A percentile compares a stretch with the other conserved stretches of the same genome.
phyloP scores from a whole-genome alignment of 1,140 invertebrate species.

The Zaprionus camerounensis region DNA sequence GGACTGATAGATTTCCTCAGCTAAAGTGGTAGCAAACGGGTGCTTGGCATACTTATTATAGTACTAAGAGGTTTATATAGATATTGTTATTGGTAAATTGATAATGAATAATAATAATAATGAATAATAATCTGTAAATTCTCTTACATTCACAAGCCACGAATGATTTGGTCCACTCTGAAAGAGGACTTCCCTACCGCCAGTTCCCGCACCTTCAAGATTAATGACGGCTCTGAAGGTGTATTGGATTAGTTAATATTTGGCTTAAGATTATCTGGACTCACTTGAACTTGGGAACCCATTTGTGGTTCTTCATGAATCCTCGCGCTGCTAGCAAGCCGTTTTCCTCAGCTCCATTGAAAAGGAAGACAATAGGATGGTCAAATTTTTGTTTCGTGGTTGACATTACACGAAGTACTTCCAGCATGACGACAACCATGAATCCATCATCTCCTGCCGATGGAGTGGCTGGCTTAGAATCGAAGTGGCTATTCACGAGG shows the following conservation, averaged over 20 bases:
- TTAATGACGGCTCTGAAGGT: conserved; percentile 92
- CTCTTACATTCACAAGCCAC: conserved; percentile 91
- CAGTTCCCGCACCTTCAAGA: conserved; percentile 96
- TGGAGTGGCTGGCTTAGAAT: conserved; percentile 92
- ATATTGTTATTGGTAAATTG: conserved; percentile 75
- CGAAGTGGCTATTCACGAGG: conserved; percentile 97
- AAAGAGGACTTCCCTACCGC: conserved; percentile 96
- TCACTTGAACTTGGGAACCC: conserved; percentile 87
- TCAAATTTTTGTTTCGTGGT: conserved; percentile 46
- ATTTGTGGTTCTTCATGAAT: conserved; percentile 91
- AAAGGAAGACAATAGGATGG: conserved; percentile 89
- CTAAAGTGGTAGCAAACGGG: conserved; percentile 92
- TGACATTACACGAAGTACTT: conserved; percentile 87
- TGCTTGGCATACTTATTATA: conserved; percentile 92
- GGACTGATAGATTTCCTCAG: conserved; percentile 93
- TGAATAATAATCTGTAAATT: neutral
- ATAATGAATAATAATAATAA: too few relatives aligned
- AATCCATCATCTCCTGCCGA: conserved; percentile 90
- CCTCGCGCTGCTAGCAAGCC: conserved; percentile 88
- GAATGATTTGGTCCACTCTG: conserved; percentile 96
- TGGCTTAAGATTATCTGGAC: conserved; percentile 62
- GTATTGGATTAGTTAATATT: conserved; percentile 87
- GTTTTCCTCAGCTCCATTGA: conserved; percentile 93
- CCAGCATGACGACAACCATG: conserved; percentile 96
- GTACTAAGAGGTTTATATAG: conserved; percentile 86